Evolutionary conservation across 2,888 invertebrate genomes (phyloP), one percentile per base, ranked within the genome.

Genomic region (Teleiodes luculella): DNA sequence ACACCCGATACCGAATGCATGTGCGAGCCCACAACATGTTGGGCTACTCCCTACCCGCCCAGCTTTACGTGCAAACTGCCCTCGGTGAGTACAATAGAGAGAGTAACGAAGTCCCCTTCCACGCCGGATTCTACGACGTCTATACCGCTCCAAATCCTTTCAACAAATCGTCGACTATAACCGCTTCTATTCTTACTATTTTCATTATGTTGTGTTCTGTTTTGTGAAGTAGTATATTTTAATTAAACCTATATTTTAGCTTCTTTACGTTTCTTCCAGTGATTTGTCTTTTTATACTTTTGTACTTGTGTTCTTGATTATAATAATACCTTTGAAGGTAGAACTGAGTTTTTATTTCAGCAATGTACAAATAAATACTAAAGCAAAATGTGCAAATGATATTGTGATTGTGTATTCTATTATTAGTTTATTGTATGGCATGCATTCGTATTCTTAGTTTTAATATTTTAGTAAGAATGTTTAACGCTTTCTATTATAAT

Each of bases 21-120:
- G 90, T 98, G 55, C 91, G 93, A 64, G 98, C 97, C 43, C 95
- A 95, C 79, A 98, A 98, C 81, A 86, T 92, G 20, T 94, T 97
- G 60, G 98, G 97, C 55, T 93, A 90, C 83, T 96, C 97, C 70
- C 89, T 92, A 57, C 94, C 96, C 1, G 94, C 95, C 39, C 92
- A 93, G 74, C 92, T 96, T 65, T 92, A 94, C 76, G 92, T 97
- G 80, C 95, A 94, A 88, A 97, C 97, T 62, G 94, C 95, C 72
- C 92, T 94, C 92, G 96, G 97, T 96, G 94, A 95, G 95, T 92
- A 90, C 78, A 82, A 81, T 74, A 81, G 81, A 72, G 86, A 87
- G 64, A 82, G 68, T 80, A 86, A 85, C 67, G 86, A 88, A 69
- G 82, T 86, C 61, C 85, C 83, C 46, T 68, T 80, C 53, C 83